Conservation (phyloP, 2,797 vertebrate genomes). For the Vipera latastei region DNA sequence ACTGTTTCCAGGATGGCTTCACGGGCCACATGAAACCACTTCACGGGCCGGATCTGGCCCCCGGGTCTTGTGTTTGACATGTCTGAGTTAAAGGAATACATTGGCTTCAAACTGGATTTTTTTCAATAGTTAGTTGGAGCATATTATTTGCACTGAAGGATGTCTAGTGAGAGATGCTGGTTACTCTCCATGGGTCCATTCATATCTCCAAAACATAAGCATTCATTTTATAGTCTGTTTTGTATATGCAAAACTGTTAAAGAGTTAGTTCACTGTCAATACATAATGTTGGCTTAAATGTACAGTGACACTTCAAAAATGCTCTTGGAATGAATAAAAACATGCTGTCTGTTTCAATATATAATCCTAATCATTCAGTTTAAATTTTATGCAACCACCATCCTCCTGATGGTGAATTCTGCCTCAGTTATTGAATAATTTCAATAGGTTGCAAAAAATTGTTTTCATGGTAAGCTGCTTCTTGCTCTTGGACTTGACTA, state of each 20-base stretch:
- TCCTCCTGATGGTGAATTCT: conserved; percentile 20
- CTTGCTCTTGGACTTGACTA: neutral
- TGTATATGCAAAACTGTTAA: conserved; percentile 35
- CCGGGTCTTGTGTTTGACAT: too few relatives aligned
- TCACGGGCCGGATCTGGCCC: too few relatives aligned
- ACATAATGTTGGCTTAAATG: conserved; percentile 50
- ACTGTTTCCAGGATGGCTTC: too few relatives aligned
- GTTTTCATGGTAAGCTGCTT: conserved; percentile 30
- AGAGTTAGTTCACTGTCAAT: conserved; percentile 52
- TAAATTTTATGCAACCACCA: conserved; percentile 29
- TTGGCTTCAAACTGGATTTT: conserved; percentile 20
- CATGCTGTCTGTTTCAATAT: conserved; percentile 57
- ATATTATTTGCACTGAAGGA: conserved; percentile 16
- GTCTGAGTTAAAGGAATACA: neutral
- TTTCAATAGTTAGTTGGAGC: conserved; percentile 11
- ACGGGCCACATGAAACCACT: too few relatives aligned
- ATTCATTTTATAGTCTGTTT: conserved; percentile 35
- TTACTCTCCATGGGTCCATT: neutral
- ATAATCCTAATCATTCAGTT: conserved; percentile 28
- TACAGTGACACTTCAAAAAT: conserved; percentile 58
- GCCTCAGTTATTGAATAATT: conserved; percentile 43
- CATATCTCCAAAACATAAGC: conserved; percentile 21
- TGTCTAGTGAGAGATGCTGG: conserved; percentile 29
- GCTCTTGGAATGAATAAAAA: conserved; percentile 50
- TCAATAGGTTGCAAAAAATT: neutral